These are phyloP conservation scores for Ardeotis arabs DNA, from an alignment of 2,113 vertebrate species.

Conservation along the genomic window DNA sequence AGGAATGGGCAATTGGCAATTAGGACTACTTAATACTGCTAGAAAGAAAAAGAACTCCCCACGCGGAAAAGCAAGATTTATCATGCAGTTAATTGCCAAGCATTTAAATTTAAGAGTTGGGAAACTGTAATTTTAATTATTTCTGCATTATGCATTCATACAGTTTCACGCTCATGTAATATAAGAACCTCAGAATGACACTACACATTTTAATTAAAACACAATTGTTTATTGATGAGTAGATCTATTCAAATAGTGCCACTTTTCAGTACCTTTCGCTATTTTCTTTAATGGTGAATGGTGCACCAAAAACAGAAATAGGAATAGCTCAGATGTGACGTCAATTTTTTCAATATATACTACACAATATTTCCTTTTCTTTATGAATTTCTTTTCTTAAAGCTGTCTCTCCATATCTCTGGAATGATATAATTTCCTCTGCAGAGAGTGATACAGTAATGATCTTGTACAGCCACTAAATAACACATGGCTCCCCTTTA, in stretches of 20 bases:
- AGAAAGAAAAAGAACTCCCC: not conserved
- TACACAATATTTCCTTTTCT: not conserved
- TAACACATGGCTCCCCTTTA: not conserved
- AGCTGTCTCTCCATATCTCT: not conserved
- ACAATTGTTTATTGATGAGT: not conserved
- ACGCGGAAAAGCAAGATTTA: not conserved
- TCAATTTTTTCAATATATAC: not conserved
- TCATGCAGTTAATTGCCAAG: conserved; percentile 1
- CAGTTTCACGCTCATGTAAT: not conserved
- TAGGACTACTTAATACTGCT: not conserved
- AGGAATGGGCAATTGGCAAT: not conserved
- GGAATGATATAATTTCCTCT: not conserved
- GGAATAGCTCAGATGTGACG: not conserved
- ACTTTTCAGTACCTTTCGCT: not conserved
- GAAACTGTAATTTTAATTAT: conserved; percentile 34
- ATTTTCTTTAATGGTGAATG: not conserved
- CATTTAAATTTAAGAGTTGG: conserved; percentile 16
- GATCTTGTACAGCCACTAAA: not conserved
- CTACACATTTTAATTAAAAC: conserved; percentile 28
- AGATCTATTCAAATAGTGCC: not conserved
- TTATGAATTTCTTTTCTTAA: not conserved
- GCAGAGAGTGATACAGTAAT: too few relatives aligned
- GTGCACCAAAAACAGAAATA: not conserved
- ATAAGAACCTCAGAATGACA: not conserved
- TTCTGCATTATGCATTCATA: not conserved